Percentiles rank a stretch among this genome's conserved stretches.
Conservation (phyloP, 1,140 invertebrate genomes). For the Popillia japonica region DNA sequence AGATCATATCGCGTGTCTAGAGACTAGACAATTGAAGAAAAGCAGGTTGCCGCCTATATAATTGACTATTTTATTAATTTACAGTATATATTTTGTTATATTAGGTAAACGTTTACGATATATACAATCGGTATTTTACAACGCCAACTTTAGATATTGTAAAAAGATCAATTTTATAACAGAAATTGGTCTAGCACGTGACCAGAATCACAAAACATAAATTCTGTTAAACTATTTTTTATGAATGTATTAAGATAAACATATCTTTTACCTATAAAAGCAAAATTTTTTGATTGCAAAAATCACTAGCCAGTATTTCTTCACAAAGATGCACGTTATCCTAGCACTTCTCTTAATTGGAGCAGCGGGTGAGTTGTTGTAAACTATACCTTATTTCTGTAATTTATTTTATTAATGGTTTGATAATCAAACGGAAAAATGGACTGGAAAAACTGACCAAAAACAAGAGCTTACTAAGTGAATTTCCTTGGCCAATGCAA, state of each 20-base stretch:
- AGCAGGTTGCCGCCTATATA: not conserved
- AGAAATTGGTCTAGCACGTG: not conserved
- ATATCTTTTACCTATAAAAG: not conserved
- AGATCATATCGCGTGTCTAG: too few relatives aligned
- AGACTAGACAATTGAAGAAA: too few relatives aligned
- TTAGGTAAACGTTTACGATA: not conserved
- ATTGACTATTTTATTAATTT: conserved; percentile 4
- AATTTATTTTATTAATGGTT: not conserved
- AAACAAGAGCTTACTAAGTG: too few relatives aligned
- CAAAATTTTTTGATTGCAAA: not conserved
- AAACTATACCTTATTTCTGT: not conserved
- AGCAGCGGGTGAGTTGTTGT: not conserved
- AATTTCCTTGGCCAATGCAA: too few relatives aligned
- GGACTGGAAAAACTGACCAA: too few relatives aligned
- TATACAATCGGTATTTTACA: not conserved
- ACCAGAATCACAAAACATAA: not conserved
- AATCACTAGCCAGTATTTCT: not conserved
- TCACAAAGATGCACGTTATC: not conserved
- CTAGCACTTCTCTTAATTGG: not conserved
- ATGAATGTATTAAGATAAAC: not conserved
- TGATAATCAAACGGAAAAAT: not conserved
- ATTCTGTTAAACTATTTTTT: not conserved
- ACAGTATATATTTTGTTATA: not conserved
- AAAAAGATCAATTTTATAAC: not conserved
- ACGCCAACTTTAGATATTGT: not conserved